These are phyloP conservation scores for Seira ritae DNA, from an alignment of 2,888 invertebrate genomes.

Conservation along the genomic window DNA sequence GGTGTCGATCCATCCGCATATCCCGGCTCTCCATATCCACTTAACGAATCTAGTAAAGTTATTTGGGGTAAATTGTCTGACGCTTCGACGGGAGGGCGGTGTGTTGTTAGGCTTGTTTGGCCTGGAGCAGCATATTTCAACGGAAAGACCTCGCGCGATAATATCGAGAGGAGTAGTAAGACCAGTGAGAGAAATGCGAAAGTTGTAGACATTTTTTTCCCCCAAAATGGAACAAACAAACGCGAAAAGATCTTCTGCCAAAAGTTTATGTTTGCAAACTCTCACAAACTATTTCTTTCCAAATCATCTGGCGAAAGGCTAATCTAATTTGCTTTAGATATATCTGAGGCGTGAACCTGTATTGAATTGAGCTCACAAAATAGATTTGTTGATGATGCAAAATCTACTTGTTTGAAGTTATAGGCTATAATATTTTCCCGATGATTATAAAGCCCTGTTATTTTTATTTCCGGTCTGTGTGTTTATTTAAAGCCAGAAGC, in stretches of 20 bases:
- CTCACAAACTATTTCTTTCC: background rate
- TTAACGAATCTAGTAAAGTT: background rate
- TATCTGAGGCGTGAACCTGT: background rate
- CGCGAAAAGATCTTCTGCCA: background rate
- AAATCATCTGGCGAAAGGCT: background rate
- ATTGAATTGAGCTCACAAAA: background rate
- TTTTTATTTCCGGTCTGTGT: background rate
- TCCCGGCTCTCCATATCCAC: background rate
- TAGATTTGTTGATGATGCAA: conserved; percentile 6
- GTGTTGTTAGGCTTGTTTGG: background rate
- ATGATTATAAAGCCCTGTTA: no score
- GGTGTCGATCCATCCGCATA: background rate
- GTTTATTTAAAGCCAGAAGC: background rate
- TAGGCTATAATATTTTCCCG: no score
- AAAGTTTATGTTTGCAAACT: background rate
- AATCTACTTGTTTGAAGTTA: no score
- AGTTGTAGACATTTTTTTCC: no score
- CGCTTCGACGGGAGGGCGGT: background rate
- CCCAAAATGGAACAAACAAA: no score
- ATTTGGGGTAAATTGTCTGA: conserved; percentile 30
- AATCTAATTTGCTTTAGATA: conserved; percentile 1
- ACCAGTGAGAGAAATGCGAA: no score
- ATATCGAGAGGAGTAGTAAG: no score
- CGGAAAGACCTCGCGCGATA: background rate
- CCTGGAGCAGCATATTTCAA: background rate